Evolutionary conservation across 2,797 vertebrate genomes (phyloP), one percentile per base, ranked within the genome.

Genomic region (Hydrolagus colliei): DNA sequence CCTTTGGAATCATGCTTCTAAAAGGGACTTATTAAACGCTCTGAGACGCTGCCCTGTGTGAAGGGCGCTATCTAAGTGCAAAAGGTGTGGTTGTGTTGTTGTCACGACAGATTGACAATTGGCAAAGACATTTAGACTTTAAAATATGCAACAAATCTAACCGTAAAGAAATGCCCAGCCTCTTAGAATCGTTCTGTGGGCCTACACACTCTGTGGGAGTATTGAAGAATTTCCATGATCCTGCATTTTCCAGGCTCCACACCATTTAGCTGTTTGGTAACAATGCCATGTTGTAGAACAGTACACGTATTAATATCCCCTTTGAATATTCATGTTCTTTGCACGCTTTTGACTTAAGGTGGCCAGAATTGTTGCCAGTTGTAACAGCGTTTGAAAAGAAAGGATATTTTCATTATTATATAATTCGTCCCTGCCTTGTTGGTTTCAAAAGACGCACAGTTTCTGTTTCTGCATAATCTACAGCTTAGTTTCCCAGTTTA

Each of bases 151-250:
- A 4, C 73, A 35, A 82, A 18, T 67, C 78, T 35, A 67, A 67
- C 9, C 62, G 9, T 62, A 22, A 12, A 6, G n/a, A 9, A n/a
- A 62, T 61, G 62, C 22, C 27, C 27, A 16, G 2, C 27, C 63
- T 14, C 14, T 82, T 82, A 4, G n/a, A 63, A 63, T 35, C 18
- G 27, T 65, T 16, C 8, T 14, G 6, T 61, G 35, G 14, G 27
- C 78, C 78, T 18, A 82, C 78, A 82, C 78, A 68, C 78, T 27
- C 35, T 67, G 78, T 68, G 32, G 78, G 78, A 82, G 78, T 67
- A 16, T 67, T 10, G 16, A 67, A 32, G 78, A 82, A 82, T 82
- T 82, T 82, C 78, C 9, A 10, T 41, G 67, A 82, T 63, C 67
- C 78, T 65, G 78, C 78, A 67, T 8, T 67, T 63, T 2, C 14